Conservation (phyloP, 1,140 invertebrate genomes). For the Lucilia cuprina region DNA sequence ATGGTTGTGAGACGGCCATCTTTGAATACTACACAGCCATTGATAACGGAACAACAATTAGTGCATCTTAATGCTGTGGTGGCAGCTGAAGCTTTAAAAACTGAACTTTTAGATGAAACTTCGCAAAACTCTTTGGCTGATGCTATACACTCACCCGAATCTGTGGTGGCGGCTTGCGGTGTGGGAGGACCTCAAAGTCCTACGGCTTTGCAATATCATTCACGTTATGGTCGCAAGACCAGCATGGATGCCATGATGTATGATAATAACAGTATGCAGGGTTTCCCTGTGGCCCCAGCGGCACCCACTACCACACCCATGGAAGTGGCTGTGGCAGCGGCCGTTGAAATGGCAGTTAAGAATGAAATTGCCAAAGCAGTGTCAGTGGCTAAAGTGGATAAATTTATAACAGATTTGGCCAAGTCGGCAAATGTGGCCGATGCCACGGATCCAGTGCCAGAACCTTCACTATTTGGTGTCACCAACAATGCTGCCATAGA, state of each 20-base stretch:
- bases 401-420: conserved; percentile 56
- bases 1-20: conserved; percentile 67
- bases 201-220: conserved; percentile 50
- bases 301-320: conserved; percentile 46
- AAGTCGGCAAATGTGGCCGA: conserved; percentile 52
- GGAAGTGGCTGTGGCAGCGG: conserved; percentile 46
- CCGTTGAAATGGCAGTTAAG: conserved; percentile 63
- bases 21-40: conserved; percentile 50
- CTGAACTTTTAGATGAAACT: conserved; percentile 75
- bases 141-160: conserved; percentile 43
- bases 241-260: conserved; percentile 59
- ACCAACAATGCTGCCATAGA: conserved; percentile 47
- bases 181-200: conserved; percentile 49
- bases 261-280: conserved; percentile 55
- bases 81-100: conserved; percentile 68
- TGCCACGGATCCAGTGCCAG: conserved; percentile 44
- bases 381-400: conserved; percentile 51
- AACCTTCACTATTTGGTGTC: conserved; percentile 30
- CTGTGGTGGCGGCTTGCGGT: conserved; percentile 36
- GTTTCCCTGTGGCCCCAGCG: conserved; percentile 45
- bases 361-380: conserved; percentile 62
- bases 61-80: conserved; percentile 49
- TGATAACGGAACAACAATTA: conserved; percentile 59
- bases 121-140: conserved; percentile 66
- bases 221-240: conserved; percentile 48